Percentiles rank a stretch among this genome's conserved stretches.
These are phyloP conservation scores for Anguilla megastoma DNA, from an alignment of 2,797 vertebrate species.

Conservation along the genomic window DNA sequence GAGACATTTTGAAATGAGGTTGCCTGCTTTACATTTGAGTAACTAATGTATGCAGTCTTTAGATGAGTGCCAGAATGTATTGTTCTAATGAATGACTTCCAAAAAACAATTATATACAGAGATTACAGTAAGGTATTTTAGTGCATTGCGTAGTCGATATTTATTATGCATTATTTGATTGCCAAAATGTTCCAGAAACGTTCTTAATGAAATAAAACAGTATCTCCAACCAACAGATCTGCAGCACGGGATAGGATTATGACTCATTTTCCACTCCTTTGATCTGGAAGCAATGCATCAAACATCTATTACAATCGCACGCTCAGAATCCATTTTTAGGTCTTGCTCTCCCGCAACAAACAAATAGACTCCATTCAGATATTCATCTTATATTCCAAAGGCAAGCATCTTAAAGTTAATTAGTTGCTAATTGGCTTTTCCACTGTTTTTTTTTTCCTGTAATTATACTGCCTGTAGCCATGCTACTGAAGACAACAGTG, in stretches of 20 bases:
- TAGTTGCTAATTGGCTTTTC: conserved; percentile 13
- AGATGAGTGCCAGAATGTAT: background rate
- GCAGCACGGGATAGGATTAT: background rate
- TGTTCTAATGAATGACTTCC: background rate
- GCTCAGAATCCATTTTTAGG: background rate
- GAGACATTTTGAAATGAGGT: background rate
- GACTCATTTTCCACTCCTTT: conserved; percentile 1
- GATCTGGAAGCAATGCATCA: background rate
- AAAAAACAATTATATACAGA: background rate
- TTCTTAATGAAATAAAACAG: background rate
- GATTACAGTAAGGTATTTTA: background rate
- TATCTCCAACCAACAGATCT: background rate
- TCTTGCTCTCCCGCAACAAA: background rate
- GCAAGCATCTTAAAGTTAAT: conserved; percentile 3
- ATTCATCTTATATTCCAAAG: background rate
- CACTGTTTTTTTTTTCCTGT: background rate
- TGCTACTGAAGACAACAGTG: background rate
- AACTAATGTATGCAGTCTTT: conserved; percentile 3
- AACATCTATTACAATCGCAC: background rate
- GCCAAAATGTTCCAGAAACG: conserved; percentile 1
- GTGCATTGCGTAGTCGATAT: background rate
- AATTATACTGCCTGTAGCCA: background rate
- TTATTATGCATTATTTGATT: background rate
- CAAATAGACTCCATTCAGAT: background rate
- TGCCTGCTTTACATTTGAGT: background rate